These are phyloP conservation scores for Gila orcuttii DNA, from an alignment of 2,113 vertebrate genomes.

Conservation along the genomic window DNA sequence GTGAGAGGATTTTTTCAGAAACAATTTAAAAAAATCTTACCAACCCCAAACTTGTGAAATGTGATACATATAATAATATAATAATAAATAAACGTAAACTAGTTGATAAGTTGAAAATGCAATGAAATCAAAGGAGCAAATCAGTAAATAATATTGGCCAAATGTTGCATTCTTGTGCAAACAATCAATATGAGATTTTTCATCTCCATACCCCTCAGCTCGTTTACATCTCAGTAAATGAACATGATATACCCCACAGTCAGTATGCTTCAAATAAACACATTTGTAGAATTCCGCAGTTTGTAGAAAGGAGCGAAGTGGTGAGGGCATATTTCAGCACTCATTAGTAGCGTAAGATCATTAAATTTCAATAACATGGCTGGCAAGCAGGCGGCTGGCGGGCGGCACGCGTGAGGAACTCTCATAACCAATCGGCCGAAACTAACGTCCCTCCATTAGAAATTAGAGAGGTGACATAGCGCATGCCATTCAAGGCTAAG, in stretches of 20 bases:
- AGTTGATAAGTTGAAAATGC: not conserved
- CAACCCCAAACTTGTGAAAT: not conserved
- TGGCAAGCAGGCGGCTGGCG: conserved; percentile 42
- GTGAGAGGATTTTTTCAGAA: not conserved
- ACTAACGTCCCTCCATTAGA: conserved; percentile 46
- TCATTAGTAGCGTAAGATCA: conserved; percentile 56
- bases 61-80: too few relatives aligned
- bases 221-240: conserved; percentile 16
- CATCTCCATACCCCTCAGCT: not conserved
- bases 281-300: conserved; percentile 43
- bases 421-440: conserved; percentile 44
- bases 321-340: conserved; percentile 32
- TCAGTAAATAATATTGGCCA: conserved; percentile 1
- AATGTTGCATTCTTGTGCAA: conserved; percentile 1
- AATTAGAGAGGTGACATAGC: conserved; percentile 10
- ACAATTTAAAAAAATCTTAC: not conserved
- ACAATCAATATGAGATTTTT: not conserved
- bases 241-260: conserved; percentile 30
- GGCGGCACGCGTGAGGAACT: conserved; percentile 30
- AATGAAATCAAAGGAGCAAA: not conserved
- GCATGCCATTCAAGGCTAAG: conserved; percentile 13
- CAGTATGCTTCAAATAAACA: conserved; percentile 49
- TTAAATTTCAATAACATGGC: conserved; percentile 56
- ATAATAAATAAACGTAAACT: not conserved
- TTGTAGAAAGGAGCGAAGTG: conserved; percentile 36